Percentiles rank a stretch among this genome's conserved stretches.
phyloP scores from a whole-genome alignment of 2,797 vertebrate genomes.

The Todus mexicanus region DNA sequence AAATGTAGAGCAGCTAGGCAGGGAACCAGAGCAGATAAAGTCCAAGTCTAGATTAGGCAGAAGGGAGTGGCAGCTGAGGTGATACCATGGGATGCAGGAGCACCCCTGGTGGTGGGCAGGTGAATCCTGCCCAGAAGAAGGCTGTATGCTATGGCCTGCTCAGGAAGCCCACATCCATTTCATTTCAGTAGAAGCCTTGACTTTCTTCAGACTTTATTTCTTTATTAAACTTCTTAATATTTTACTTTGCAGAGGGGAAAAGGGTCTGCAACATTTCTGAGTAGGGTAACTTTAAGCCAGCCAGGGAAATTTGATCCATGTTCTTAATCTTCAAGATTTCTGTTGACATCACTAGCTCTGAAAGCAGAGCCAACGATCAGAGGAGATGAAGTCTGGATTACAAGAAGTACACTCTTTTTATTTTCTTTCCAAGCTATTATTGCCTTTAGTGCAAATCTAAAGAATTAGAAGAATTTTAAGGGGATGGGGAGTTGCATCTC shows the following conservation, averaged over 20 bases:
- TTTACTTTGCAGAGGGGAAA: not conserved
- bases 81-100: not conserved
- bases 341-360: constrained; percentile 2
- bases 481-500: not conserved
- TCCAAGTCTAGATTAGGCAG: not conserved
- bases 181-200: not conserved
- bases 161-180: not conserved
- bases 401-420: not conserved
- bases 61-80: not conserved
- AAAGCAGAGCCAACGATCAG: not conserved
- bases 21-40: not conserved
- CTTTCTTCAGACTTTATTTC: not conserved
- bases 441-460: not conserved
- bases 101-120: not conserved
- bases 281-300: not conserved
- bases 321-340: constrained; percentile 26
- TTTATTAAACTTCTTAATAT: not conserved
- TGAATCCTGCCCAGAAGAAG: not conserved
- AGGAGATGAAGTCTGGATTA: not conserved
- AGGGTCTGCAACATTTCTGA: not conserved
- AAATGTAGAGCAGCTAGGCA: not conserved
- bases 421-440: not conserved
- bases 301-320: not conserved
- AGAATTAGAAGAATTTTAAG: not conserved
- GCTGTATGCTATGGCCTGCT: not conserved